phyloP scores from a whole-genome alignment of 2,797 vertebrate species.

The Gila robusta region DNA sequence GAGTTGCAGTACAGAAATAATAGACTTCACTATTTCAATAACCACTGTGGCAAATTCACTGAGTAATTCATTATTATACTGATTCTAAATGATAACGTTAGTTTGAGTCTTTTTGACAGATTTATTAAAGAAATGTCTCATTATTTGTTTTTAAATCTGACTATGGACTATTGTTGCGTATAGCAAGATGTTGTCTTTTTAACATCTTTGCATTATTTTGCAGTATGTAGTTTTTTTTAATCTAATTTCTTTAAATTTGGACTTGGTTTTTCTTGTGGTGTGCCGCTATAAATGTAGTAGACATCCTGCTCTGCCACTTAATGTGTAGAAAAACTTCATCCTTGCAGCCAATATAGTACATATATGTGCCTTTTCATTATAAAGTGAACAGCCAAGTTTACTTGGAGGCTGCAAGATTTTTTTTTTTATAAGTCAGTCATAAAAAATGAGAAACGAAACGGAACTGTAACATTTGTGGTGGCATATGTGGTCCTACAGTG shows the following conservation, averaged over 20 bases:
- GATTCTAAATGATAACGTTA: neutral
- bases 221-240: neutral
- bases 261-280: neutral
- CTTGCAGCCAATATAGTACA: neutral
- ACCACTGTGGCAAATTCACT: neutral
- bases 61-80: neutral
- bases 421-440: neutral
- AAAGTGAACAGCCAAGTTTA: slow-evolving; percentile 24
- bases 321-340: neutral
- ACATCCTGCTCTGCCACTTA: neutral
- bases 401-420: neutral
- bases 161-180: neutral
- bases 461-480: slow-evolving; percentile 53
- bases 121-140: neutral
- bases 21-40: neutral
- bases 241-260: neutral
- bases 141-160: neutral
- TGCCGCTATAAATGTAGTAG: neutral
- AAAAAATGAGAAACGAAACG: slow-evolving; percentile 18
- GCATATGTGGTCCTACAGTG: slow-evolving; percentile 60
- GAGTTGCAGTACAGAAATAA: neutral
- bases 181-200: neutral
- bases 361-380: neutral
- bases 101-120: neutral
- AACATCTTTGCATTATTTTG: neutral